A percentile compares a stretch with the other conserved stretches of the same genome.
Conservation (phyloP, 2,113 vertebrate genomes). For the Barnardius zonarius region DNA sequence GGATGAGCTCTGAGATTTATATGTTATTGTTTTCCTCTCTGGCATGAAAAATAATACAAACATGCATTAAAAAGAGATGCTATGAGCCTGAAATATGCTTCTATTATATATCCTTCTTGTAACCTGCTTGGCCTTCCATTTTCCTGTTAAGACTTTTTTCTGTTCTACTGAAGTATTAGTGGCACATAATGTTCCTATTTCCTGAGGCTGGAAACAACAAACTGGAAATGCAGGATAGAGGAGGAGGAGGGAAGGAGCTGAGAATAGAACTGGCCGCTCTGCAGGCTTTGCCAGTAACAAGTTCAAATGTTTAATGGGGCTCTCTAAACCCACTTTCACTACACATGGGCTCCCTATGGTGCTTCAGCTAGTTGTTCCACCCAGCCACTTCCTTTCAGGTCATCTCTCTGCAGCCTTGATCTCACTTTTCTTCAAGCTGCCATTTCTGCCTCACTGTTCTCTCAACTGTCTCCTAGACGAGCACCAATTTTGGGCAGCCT, state of each 20-base stretch:
- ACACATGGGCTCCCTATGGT: background rate
- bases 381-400: background rate
- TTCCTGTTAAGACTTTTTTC: slow-evolving; percentile 14
- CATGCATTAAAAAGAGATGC: background rate
- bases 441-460: background rate
- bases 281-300: slow-evolving; percentile 18
- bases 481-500: background rate
- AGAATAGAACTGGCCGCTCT: background rate
- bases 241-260: slow-evolving; percentile 6
- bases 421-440: background rate
- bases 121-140: background rate
- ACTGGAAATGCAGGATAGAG: slow-evolving; percentile 44
- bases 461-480: background rate
- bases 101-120: background rate
- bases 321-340: background rate
- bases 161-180: slow-evolving; percentile 20
- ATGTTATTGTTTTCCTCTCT: slow-evolving; percentile 8
- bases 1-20: slow-evolving; percentile 26
- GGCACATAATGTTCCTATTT: slow-evolving; percentile 11
- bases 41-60: slow-evolving; percentile 11
- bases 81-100: slow-evolving; percentile 29
- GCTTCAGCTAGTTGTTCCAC: background rate
- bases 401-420: background rate
- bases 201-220: slow-evolving; percentile 9
- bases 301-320: slow-evolving; percentile 20